These are phyloP conservation scores for Oedothorax gibbosus DNA, from an alignment of 1,140 invertebrate genomes.

Conservation along the genomic window DNA sequence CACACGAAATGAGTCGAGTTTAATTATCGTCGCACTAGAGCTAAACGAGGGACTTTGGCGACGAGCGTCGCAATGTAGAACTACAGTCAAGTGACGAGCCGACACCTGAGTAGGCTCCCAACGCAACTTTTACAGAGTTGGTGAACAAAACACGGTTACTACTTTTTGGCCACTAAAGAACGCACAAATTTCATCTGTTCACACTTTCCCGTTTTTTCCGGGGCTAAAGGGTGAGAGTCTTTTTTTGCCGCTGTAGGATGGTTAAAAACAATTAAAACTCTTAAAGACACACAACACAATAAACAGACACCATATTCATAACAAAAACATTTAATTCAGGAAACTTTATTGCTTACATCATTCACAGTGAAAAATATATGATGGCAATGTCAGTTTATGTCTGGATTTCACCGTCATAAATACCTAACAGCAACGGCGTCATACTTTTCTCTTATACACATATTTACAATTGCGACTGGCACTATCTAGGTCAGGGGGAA, in stretches of 20 bases:
- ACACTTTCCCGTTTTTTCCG: no score
- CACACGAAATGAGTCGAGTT: no score
- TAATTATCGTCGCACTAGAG: no score
- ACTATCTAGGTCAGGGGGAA: constrained; percentile 54
- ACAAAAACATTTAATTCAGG: constrained; percentile 61
- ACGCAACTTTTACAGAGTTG: no score
- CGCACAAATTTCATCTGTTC: no score
- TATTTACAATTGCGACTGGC: constrained; percentile 61
- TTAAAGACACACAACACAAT: not conserved
- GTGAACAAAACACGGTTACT: no score
- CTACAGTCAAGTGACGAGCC: no score
- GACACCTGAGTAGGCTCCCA: no score
- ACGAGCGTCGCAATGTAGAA: no score
- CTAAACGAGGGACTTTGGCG: no score
- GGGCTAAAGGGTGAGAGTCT: not conserved
- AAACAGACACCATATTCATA: constrained; percentile 16
- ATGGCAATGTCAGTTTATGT: constrained; percentile 60
- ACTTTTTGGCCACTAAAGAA: no score
- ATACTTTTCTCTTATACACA: constrained; percentile 57
- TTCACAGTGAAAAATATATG: constrained; percentile 63
- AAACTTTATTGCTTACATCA: constrained; percentile 63
- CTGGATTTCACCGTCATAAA: constrained; percentile 58
- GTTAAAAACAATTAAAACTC: not conserved
- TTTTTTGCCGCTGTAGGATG: not conserved
- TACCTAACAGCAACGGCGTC: constrained; percentile 57